These are phyloP conservation scores for Taurulus bubalis DNA, from an alignment of 2,113 vertebrate species.

Conservation along the genomic window DNA sequence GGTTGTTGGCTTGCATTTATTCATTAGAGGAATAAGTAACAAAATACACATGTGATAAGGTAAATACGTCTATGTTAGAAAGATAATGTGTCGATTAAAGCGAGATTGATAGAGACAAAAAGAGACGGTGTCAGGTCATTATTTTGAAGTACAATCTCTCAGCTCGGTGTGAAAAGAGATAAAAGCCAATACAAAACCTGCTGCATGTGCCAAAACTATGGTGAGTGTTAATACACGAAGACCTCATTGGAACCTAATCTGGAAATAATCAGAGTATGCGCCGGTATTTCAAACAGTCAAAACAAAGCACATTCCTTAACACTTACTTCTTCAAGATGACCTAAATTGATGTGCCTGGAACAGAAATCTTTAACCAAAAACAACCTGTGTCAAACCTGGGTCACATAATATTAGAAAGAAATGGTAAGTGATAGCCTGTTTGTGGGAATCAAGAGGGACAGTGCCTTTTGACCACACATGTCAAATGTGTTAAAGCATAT, in stretches of 20 bases:
- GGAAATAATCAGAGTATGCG: constrained; percentile 44
- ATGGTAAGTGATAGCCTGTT: constrained; percentile 5
- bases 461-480: neutral
- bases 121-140: neutral
- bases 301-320: constrained; percentile 70
- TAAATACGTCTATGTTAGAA: no score
- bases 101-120: neutral
- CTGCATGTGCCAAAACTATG: constrained; percentile 46
- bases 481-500: constrained; percentile 2
- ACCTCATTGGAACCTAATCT: constrained; percentile 39
- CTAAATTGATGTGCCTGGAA: constrained; percentile 50
- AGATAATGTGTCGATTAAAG: neutral
- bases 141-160: neutral
- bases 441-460: neutral
- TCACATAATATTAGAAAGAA: constrained; percentile 10
- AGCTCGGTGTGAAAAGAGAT: constrained; percentile 11
- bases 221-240: constrained; percentile 24
- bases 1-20: neutral
- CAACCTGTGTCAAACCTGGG: constrained; percentile 45
- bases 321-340: constrained; percentile 64
- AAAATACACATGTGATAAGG: neutral
- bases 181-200: neutral
- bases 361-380: constrained; percentile 35
- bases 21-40: neutral
- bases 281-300: constrained; percentile 49